Conservation (phyloP, 2,113 vertebrate genomes). For the Spea bombifrons region DNA sequence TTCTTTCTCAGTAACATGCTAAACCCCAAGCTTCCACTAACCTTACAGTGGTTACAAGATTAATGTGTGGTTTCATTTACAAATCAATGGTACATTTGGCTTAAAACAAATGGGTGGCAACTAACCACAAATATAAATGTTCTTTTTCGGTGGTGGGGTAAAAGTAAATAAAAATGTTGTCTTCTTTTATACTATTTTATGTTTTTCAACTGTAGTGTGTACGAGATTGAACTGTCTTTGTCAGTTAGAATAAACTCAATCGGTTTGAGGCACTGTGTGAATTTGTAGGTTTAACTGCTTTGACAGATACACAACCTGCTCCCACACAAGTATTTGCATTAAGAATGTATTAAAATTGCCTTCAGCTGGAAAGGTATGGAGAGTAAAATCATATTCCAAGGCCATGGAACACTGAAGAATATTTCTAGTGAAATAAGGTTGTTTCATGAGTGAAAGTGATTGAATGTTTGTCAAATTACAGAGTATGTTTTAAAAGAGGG, state of each 20-base stretch:
- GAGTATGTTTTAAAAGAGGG: conserved; percentile 53
- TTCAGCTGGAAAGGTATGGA: conserved; percentile 32
- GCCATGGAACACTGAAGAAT: conserved; percentile 45
- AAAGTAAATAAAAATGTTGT: not conserved
- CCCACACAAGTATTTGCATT: conserved; percentile 13
- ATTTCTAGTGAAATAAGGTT: conserved; percentile 49
- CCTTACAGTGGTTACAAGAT: no score
- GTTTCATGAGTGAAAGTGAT: conserved; percentile 55
- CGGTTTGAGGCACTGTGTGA: not conserved
- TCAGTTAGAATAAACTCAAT: conserved; percentile 26
- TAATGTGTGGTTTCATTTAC: no score
- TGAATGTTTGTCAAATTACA: conserved; percentile 48
- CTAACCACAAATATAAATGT: no score
- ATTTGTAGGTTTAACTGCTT: conserved; percentile 21
- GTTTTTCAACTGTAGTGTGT: conserved; percentile 29
- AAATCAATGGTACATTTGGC: no score
- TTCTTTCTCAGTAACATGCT: no score
- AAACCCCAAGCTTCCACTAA: no score
- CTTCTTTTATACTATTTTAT: no score
- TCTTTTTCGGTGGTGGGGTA: no score
- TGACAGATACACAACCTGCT: conserved; percentile 36
- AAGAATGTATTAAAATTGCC: conserved; percentile 34
- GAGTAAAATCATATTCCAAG: conserved; percentile 46
- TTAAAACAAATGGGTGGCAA: no score
- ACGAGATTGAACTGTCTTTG: conserved; percentile 35